phyloP scores from a whole-genome alignment of 2,888 invertebrate species.

The Melieria omissa region DNA sequence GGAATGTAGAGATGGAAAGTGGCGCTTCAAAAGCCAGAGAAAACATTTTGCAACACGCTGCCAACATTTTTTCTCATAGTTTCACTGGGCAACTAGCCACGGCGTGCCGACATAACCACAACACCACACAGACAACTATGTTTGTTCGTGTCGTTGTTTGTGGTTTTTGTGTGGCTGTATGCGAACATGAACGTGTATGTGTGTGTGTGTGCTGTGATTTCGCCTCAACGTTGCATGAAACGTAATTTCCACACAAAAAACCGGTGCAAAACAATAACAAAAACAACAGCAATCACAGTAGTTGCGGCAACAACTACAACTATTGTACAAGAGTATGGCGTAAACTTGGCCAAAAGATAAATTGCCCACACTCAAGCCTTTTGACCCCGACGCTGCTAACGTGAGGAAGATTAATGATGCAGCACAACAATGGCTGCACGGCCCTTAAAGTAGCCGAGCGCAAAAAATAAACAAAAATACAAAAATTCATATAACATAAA shows the following conservation, averaged over 20 bases:
- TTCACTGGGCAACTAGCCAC: no score
- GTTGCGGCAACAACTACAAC: slow-evolving; percentile 14
- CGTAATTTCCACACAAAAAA: slow-evolving; percentile 15
- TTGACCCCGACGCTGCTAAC: slow-evolving; percentile 29
- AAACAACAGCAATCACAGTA: slow-evolving; percentile 9
- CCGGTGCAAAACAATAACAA: neutral
- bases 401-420: slow-evolving; percentile 31
- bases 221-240: no score
- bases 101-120: no score
- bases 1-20: no score
- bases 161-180: neutral
- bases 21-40: no score
- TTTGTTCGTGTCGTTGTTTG: no score
- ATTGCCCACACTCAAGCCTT: slow-evolving; percentile 33
- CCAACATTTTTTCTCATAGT: no score
- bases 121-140: no score
- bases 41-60: no score
- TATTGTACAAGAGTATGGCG: slow-evolving; percentile 13
- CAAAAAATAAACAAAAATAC: no score
- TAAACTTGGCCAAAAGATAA: slow-evolving; percentile 31
- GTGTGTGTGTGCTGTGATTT: slow-evolving; percentile 1
- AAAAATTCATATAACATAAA: no score
- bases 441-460: neutral
- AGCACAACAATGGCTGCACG: neutral
- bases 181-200: neutral